Conservation (phyloP, 2,888 invertebrate genomes). For the Ganaspis brasiliensis region DNA sequence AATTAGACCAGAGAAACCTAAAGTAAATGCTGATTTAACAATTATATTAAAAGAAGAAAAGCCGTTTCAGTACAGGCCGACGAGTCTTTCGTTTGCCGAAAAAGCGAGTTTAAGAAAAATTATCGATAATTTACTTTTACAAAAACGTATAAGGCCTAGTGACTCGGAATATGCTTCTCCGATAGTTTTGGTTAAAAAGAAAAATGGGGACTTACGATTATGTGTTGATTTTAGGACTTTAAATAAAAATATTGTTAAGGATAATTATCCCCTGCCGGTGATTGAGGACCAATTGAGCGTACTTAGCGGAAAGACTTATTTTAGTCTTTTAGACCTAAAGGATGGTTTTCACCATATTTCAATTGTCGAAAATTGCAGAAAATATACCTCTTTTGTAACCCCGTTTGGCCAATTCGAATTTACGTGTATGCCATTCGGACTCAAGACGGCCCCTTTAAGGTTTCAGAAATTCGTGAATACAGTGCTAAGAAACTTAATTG, state of each 20-base stretch:
- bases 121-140: no score
- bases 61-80: slow-evolving; percentile 54
- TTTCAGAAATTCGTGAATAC: slow-evolving; percentile 52
- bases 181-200: no score
- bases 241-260: slow-evolving; percentile 44
- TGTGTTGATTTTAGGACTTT: slow-evolving; percentile 55
- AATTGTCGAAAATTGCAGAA: slow-evolving; percentile 50
- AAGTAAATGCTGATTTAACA: slow-evolving; percentile 45
- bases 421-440: slow-evolving; percentile 53
- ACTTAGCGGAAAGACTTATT: slow-evolving; percentile 49
- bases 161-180: no score
- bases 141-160: no score
- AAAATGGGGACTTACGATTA: slow-evolving; percentile 40
- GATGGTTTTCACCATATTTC: slow-evolving; percentile 57
- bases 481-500: slow-evolving; percentile 48
- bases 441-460: slow-evolving; percentile 50
- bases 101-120: no score
- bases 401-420: slow-evolving; percentile 57
- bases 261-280: slow-evolving; percentile 54
- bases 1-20: slow-evolving; percentile 46
- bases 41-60: slow-evolving; percentile 48
- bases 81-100: slow-evolving; percentile 54
- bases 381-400: slow-evolving; percentile 58
- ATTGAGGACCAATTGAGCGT: slow-evolving; percentile 53
- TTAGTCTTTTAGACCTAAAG: slow-evolving; percentile 51